phyloP scores from a whole-genome alignment of 1,140 invertebrate genomes.

The Caenorhabditis tropicalis region DNA sequence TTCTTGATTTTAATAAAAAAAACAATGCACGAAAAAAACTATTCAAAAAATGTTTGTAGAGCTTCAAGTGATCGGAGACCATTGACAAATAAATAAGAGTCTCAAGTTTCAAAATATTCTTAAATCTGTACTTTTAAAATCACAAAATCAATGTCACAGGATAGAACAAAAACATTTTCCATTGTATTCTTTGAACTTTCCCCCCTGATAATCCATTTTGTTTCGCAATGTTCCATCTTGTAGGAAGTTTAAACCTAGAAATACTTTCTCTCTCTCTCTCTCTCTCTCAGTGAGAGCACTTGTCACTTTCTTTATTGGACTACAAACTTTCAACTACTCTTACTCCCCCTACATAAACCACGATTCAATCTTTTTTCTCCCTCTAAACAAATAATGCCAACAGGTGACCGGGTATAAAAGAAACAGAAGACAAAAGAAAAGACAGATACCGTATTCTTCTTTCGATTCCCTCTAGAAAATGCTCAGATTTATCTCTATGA shows the following conservation, averaged over 20 bases:
- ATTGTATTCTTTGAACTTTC: neutral
- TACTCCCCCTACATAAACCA: neutral
- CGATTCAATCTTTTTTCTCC: neutral
- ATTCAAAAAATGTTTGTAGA: too few species aligned
- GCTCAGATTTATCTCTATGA: neutral
- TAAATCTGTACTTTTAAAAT: too few species aligned
- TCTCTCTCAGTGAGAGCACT: neutral
- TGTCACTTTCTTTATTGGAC: neutral
- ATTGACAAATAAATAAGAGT: too few species aligned
- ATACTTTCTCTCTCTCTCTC: neutral
- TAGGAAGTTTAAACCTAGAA: neutral
- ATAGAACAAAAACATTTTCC: too few species aligned
- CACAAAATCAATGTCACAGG: too few species aligned
- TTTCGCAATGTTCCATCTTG: neutral
- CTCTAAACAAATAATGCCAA: neutral
- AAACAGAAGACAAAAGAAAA: neutral
- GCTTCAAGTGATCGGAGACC: too few species aligned
- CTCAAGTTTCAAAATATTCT: too few species aligned
- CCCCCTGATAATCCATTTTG: neutral
- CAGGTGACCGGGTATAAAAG: slow-evolving; percentile 15
- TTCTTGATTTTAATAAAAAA: too few species aligned
- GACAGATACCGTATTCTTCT: neutral
- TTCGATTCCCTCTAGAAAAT: neutral
- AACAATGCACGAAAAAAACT: too few species aligned
- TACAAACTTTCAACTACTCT: neutral